Evolutionary conservation across 2,888 invertebrate genomes (phyloP).

Genomic region (Trissoscelio sp.): DNA sequence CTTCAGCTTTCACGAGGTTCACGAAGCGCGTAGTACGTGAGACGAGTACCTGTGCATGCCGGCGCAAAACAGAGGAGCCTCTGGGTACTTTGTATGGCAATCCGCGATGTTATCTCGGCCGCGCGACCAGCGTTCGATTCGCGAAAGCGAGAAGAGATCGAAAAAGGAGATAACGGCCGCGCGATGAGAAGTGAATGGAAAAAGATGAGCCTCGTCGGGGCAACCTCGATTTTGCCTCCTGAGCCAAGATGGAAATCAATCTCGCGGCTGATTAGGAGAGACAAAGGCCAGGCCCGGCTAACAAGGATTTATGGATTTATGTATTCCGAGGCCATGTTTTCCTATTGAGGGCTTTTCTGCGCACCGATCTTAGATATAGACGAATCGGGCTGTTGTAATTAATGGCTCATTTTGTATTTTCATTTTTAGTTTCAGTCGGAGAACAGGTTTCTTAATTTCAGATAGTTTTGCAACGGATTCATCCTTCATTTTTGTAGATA

Average conservation of each 20-base stretch:
- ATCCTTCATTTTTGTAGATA: too few species aligned
- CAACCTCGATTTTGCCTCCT: slow-evolving; percentile 15
- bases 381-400: slow-evolving; percentile 9
- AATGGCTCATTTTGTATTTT: too few species aligned
- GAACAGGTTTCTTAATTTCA: too few species aligned
- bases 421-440: too few species aligned
- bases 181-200: slow-evolving; percentile 43
- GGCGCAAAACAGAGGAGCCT: slow-evolving; percentile 27
- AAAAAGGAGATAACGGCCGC: slow-evolving; percentile 37
- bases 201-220: slow-evolving; percentile 39
- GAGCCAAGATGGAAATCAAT: slow-evolving; percentile 52
- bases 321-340: slow-evolving; percentile 5
- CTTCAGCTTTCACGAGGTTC: slow-evolving; percentile 37
- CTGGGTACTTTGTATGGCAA: slow-evolving; percentile 31
- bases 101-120: slow-evolving; percentile 46
- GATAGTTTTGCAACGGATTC: too few species aligned
- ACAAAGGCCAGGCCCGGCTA: slow-evolving; percentile 42
- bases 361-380: background rate
- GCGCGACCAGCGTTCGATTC: slow-evolving; percentile 40
- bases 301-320: slow-evolving; percentile 44
- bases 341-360: background rate
- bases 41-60: slow-evolving; percentile 38
- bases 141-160: slow-evolving; percentile 61
- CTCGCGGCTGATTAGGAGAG: slow-evolving; percentile 51
- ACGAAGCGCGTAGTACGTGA: slow-evolving; percentile 23